Evolutionary conservation across 1,140 invertebrate species (phyloP).

Genomic region (Cotesia glomerata): DNA sequence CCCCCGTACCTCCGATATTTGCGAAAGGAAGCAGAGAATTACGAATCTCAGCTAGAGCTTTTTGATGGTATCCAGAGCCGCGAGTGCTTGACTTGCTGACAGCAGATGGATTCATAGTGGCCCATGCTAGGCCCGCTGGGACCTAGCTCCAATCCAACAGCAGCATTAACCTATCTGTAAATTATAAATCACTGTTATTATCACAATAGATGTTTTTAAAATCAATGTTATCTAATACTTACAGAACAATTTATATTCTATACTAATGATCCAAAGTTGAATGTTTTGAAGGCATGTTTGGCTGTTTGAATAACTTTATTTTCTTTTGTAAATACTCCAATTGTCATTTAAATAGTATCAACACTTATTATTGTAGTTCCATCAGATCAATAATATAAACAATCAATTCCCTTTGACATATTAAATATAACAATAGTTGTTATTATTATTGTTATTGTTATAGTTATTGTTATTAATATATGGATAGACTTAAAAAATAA

Average conservation of each 20-base stretch:
- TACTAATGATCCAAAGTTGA: not conserved
- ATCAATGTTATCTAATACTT: constrained; percentile 28
- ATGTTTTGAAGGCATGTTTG: constrained; percentile 19
- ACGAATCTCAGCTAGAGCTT: constrained; percentile 85
- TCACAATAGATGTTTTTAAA: not conserved
- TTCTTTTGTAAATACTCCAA: not conserved
- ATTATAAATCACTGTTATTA: not conserved
- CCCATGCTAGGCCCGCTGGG: constrained; percentile 69
- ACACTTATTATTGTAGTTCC: not conserved
- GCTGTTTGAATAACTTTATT: not conserved
- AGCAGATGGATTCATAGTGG: constrained; percentile 74
- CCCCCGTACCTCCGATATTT: constrained; percentile 70
- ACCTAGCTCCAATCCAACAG: constrained; percentile 63
- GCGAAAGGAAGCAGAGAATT: constrained; percentile 85
- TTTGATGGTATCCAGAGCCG: constrained; percentile 84
- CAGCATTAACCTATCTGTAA: constrained; percentile 59
- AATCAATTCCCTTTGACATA: no score
- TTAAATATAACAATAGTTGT: not conserved
- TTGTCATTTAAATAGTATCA: not conserved
- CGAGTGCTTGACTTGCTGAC: constrained; percentile 73
- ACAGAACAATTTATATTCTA: constrained; percentile 28
- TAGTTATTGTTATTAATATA: not conserved
- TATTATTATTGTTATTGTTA: not conserved
- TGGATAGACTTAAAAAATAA: not conserved
- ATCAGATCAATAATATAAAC: no score